These are phyloP conservation scores for Electrophaes corylata DNA, from an alignment of 2,888 invertebrate species.

Conservation along the genomic window DNA sequence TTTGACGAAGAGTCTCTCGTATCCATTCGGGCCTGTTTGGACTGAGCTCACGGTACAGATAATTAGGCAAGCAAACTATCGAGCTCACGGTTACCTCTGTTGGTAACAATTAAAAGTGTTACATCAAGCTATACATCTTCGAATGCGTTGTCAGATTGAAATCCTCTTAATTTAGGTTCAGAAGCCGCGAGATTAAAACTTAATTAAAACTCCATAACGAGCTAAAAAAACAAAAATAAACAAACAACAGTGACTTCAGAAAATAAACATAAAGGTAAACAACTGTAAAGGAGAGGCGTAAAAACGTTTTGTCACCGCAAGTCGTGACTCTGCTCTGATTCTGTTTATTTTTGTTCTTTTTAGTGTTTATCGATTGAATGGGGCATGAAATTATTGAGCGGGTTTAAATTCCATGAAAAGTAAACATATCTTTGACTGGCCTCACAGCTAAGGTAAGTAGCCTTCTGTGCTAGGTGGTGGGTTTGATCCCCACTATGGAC, in stretches of 20 bases:
- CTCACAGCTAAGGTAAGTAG: no score
- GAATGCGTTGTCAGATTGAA: conserved; percentile 50
- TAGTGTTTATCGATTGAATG: conserved; percentile 35
- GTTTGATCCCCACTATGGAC: no score
- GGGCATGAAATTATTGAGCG: conserved; percentile 40
- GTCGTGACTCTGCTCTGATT: conserved; percentile 39
- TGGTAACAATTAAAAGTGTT: conserved; percentile 52
- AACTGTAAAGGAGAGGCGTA: conserved; percentile 53
- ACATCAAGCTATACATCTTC: conserved; percentile 55
- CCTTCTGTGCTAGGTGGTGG: no score
- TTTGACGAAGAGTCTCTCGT: no score
- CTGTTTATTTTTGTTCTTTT: conserved; percentile 30
- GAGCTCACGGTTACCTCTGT: no score
- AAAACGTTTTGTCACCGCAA: conserved; percentile 65
- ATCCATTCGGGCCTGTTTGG: no score
- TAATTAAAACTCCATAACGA: conserved; percentile 79
- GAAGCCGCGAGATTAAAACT: conserved; percentile 78
- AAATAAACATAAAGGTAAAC: conserved; percentile 18
- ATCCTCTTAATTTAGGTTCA: conserved; percentile 66
- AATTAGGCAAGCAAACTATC: no score
- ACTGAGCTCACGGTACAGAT: no score
- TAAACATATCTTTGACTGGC: no score
- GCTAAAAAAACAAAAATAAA: conserved; percentile 42
- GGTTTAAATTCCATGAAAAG: conserved; percentile 22
- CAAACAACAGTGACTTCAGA: conserved; percentile 40